These are phyloP conservation scores for Orthosia gothica DNA, from an alignment of 2,888 invertebrate species.

Conservation along the genomic window DNA sequence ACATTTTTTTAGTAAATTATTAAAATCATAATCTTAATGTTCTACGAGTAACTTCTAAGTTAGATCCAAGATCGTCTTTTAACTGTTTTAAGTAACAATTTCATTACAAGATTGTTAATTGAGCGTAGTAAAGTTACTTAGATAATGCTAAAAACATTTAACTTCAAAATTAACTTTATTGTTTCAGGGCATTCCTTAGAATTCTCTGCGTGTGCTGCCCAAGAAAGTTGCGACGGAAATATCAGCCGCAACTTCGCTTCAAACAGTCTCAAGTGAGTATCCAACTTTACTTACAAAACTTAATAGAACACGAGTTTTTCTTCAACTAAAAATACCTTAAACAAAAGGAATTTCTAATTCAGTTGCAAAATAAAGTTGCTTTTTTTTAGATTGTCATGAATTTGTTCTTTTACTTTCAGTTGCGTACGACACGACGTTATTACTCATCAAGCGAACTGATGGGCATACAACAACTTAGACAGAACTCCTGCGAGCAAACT, in stretches of 20 bases:
- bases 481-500: conserved; percentile 96
- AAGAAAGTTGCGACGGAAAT: conserved; percentile 94
- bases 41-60: neutral
- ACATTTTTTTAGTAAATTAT: neutral
- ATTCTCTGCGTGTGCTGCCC: conserved; percentile 98
- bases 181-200: conserved; percentile 97
- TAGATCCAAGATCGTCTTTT: neutral
- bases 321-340: conserved; percentile 48
- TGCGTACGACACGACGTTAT: conserved; percentile 94
- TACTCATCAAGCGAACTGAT: conserved; percentile 95
- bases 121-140: conserved; percentile 20
- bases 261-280: conserved; percentile 95
- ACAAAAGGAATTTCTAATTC: conserved; percentile 61
- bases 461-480: conserved; percentile 94
- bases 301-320: conserved; percentile 73
- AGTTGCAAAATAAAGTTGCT: conserved; percentile 64
- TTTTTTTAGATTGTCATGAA: conserved; percentile 75
- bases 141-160: conserved; percentile 22
- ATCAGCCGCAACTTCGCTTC: conserved; percentile 96
- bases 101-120: neutral
- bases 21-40: neutral
- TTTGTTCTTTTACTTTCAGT: conserved; percentile 92
- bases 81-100: conserved; percentile 5
- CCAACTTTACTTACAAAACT: conserved; percentile 23
- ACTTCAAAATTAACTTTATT: conserved; percentile 66